Base-by-base conservation (phyloP, 2,888 invertebrate genomes). In the Harpalus rufipes region DNA sequence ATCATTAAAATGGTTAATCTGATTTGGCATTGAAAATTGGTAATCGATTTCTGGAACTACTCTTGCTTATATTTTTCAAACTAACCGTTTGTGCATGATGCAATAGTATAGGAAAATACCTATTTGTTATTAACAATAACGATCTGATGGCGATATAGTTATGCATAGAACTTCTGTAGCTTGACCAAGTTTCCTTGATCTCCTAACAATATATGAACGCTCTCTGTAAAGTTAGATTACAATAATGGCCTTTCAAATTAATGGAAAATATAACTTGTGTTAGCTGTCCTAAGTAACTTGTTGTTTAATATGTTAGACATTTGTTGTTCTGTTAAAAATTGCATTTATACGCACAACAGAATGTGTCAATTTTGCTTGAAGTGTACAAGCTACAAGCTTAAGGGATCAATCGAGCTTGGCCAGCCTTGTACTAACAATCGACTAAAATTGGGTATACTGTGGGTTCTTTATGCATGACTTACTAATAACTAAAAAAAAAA, bases 1-100 rank as follows among this genome's bases (percentile, higher is more conserved):
- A 88, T 81, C 87, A 87, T 80, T 85, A 82, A 74, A 39, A 25
- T 14, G 68, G 39, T 68, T 39, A 32, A 7, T 68, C 39, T 39
- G 12, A 32, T 68, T 68, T 68, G 32, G 68, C 68, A 39, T 39
- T 68, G 68, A 68, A 68, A 32, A 68, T 68, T 68, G 68, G 68
- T 68, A 68, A 39, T 68, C 68, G 68, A 68, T 68, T 63, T 68
- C 39, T 68, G 68, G 68, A 68, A 68, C 39, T 68, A 32, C 25
- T 68, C 39, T 68, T 68, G 68, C 68, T 68, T 68, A 68, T 68
- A 68, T 68, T 68, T 68, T 68, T 68, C 32, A 68, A 68, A 68
- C 68, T 68, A 68, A 68, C 39, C 68, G 72, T 74, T 74, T 44
- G 72, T 74, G 72, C 72, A 74, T 74, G 72, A 74, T 44, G 72